phyloP scores from a whole-genome alignment of 2,113 vertebrate genomes.

The Rhea americana region DNA sequence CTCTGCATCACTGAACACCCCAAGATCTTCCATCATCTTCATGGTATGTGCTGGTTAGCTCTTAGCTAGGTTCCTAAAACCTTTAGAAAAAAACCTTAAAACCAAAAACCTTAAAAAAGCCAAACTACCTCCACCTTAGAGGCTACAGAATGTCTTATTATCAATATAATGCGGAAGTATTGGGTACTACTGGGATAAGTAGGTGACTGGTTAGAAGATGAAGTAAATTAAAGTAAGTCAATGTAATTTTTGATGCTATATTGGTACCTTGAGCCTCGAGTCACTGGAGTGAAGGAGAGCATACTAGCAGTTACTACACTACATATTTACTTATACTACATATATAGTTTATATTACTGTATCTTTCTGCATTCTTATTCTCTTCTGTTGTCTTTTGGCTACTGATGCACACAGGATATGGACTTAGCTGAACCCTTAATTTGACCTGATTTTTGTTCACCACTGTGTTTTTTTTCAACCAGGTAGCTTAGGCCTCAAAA shows the following conservation, averaged over 20 bases:
- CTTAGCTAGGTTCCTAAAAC: too few relatives aligned
- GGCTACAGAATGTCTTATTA: not conserved
- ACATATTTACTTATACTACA: too few relatives aligned
- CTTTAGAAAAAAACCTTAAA: too few relatives aligned
- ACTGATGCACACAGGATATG: not conserved
- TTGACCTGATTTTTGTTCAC: not conserved
- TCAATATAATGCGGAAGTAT: not conserved
- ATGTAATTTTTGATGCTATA: not conserved
- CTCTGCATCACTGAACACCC: too few relatives aligned
- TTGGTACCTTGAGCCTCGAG: not conserved
- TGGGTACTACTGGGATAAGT: not conserved
- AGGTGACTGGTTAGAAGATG: not conserved
- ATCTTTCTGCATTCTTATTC: not conserved
- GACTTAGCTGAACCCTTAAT: not conserved
- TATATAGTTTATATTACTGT: too few relatives aligned
- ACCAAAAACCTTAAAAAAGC: too few relatives aligned
- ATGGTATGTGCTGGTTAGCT: too few relatives aligned
- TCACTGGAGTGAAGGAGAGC: not conserved
- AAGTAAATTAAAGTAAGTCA: not conserved
- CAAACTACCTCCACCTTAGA: not conserved
- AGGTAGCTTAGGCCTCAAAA: not conserved
- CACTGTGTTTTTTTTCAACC: not conserved
- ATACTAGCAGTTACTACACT: not conserved
- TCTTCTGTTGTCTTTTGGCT: not conserved
- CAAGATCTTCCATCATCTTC: too few relatives aligned